phyloP scores from a whole-genome alignment of 1,140 invertebrate genomes.

The Papilio xuthus region DNA sequence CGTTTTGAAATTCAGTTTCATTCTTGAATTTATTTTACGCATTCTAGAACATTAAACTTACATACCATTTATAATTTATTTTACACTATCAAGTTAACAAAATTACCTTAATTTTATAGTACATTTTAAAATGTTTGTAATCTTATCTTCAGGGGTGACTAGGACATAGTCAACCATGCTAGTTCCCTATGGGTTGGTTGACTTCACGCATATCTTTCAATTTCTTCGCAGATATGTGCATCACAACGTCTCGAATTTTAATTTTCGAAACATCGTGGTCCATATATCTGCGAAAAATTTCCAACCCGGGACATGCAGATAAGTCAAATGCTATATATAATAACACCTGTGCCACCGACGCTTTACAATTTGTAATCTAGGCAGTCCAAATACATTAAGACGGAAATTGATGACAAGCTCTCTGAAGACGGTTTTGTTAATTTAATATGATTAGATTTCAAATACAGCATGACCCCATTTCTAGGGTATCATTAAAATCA shows the following conservation, averaged over 20 bases:
- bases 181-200: too few species aligned
- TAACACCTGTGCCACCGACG: too few species aligned
- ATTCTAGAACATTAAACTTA: background rate
- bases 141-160: too few species aligned
- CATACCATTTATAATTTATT: background rate
- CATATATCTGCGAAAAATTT: too few species aligned
- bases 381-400: background rate
- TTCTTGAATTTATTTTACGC: background rate
- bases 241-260: too few species aligned
- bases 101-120: background rate
- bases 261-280: too few species aligned
- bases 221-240: too few species aligned
- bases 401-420: constrained; percentile 6
- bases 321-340: too few species aligned
- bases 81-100: background rate
- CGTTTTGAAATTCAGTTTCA: background rate
- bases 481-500: constrained; percentile 25
- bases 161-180: too few species aligned
- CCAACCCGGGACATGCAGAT: too few species aligned
- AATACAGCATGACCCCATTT: constrained; percentile 24
- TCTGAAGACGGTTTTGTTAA: constrained; percentile 1
- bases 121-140: background rate
- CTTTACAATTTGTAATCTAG: background rate
- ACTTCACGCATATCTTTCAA: too few species aligned
- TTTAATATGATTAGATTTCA: constrained; percentile 10